Base-by-base conservation (phyloP, 2,113 vertebrate species). In the Amblyopsis rosae region DNA sequence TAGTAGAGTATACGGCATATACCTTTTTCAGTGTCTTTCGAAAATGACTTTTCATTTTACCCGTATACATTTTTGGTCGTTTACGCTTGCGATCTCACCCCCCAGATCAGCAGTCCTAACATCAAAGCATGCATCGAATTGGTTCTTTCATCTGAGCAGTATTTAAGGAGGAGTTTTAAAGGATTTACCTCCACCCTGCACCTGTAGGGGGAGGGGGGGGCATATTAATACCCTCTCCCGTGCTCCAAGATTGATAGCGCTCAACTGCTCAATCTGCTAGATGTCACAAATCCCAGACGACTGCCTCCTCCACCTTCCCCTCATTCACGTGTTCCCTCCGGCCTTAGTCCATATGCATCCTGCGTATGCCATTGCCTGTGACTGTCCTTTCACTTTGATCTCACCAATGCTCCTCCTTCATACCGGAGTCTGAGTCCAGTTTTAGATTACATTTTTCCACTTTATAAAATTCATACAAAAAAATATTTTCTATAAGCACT, bases 321-420 rank as follows among this genome's bases (percentile, higher is more conserved):
- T 63, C 59, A 46, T 19, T 62, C 49, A 32, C 33, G n/a, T 35
- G 17, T 60, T 66, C 62, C 41, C 75, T 16, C 50, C 26, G 26
- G 26, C 26, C n/a, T 51, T 10, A 62, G 13, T 62, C 50, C 46
- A 11, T 26, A 58, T 62, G 65, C 60, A 59, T 62, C 50, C 15
- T 41, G 50, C 33, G n/a, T 2, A 32, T 10, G 13, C 56, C 69
- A 41, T 51, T 51, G 49, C 77, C 75, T 47, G 32, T 41, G 35
- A 10, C 45, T 46, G 10, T 62, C 26, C 1, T 15, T 50, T 48
- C n/a, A 26, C 70, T 82, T 86, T 87, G 83, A 84, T 87, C 77
- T 62, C 46, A 6, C 47, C 55, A 67, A 16, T 9, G 57, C 67
- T 75, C 58, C 67, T 77, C 58, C 67, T 70, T 62, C 53, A 65